A percentile compares a stretch with the other conserved stretches of the same genome.
These are phyloP conservation scores for Scaeva pyrastri DNA, from an alignment of 2,888 invertebrate species.

Conservation along the genomic window DNA sequence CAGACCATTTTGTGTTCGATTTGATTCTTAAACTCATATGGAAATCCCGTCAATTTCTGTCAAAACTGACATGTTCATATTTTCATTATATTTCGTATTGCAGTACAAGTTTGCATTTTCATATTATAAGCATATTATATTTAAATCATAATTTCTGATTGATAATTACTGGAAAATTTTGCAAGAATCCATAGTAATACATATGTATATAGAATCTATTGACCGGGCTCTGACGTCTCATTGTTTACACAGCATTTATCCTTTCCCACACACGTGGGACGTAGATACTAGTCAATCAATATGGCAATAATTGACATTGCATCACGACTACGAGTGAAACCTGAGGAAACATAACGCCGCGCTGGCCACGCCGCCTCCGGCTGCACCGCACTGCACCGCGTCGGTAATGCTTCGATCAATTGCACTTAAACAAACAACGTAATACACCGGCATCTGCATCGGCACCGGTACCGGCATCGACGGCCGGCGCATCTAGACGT, in stretches of 20 bases:
- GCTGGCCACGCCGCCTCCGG: too few relatives aligned
- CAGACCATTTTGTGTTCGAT: too few relatives aligned
- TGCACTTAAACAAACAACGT: slow-evolving; percentile 41
- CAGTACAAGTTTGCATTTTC: too few relatives aligned
- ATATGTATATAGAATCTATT: background rate
- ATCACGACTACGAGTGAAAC: slow-evolving; percentile 59
- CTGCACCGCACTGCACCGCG: too few relatives aligned
- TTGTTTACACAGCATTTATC: background rate
- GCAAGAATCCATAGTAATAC: too few relatives aligned
- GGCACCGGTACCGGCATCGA: background rate
- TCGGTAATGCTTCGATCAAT: slow-evolving; percentile 39
- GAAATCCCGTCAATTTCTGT: too few relatives aligned
- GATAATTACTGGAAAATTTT: background rate
- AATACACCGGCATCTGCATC: slow-evolving; percentile 48
- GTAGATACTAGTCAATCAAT: too few relatives aligned
- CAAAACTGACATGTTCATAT: too few relatives aligned
- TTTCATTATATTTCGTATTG: too few relatives aligned
- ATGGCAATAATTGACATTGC: slow-evolving; percentile 46
- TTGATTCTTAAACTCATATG: too few relatives aligned
- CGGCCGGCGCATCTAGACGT: background rate
- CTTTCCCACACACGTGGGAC: background rate
- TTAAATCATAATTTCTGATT: background rate
- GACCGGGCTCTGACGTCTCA: background rate
- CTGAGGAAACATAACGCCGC: slow-evolving; percentile 34
- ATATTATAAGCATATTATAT: too few relatives aligned